phyloP scores from a whole-genome alignment of 1,140 invertebrate genomes.

The Pentalonia nigronervosa region DNA sequence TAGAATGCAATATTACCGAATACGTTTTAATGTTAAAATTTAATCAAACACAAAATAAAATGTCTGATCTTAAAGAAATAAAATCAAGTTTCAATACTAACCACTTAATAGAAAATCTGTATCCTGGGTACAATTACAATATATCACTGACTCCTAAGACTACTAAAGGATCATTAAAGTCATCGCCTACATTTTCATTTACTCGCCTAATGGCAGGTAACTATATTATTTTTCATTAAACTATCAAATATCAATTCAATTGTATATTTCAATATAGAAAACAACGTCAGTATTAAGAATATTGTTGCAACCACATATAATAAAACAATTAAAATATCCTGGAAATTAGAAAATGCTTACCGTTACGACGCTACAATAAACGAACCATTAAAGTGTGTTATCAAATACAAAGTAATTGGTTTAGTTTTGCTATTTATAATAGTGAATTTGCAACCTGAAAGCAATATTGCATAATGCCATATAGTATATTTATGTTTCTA shows the following conservation, averaged over 20 bases:
- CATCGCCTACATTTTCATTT: neutral
- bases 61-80: neutral
- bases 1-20: neutral
- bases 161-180: neutral
- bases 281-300: neutral
- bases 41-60: neutral
- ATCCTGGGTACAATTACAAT: neutral
- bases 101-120: neutral
- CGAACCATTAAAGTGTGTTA: neutral
- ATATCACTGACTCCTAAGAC: neutral
- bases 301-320: neutral
- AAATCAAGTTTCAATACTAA: neutral
- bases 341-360: neutral
- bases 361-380: neutral
- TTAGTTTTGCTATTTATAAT: neutral
- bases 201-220: neutral
- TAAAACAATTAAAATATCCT: neutral
- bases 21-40: neutral
- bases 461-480: no score
- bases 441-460: no score
- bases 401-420: constrained; percentile 1
- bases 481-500: no score
- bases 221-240: neutral
- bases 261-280: neutral
- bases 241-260: neutral